phyloP scores from a whole-genome alignment of 2,888 invertebrate species.

The Mamestra brassicae region DNA sequence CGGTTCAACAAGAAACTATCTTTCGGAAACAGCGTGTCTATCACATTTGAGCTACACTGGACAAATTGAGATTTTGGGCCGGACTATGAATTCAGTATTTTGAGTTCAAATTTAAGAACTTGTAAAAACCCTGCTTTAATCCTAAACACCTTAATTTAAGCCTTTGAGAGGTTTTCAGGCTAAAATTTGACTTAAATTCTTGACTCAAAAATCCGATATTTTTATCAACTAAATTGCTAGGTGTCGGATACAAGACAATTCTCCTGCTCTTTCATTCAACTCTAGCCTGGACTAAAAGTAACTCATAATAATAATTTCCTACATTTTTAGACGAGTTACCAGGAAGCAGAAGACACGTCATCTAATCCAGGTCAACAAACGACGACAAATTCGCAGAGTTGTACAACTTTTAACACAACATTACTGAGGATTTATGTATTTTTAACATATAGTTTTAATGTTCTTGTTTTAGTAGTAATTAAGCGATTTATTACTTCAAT shows the following conservation, averaged over 20 bases:
- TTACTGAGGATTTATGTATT: conserved; percentile 53
- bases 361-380: conserved; percentile 62
- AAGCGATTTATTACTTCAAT: conserved; percentile 26
- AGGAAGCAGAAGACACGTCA: conserved; percentile 54
- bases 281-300: conserved; percentile 19
- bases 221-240: too few relatives aligned
- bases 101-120: not conserved
- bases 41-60: not conserved
- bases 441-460: conserved; percentile 38
- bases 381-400: conserved; percentile 60
- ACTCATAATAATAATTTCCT: conserved; percentile 33
- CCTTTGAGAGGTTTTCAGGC: not conserved
- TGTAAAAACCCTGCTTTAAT: not conserved
- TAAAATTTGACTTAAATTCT: too few relatives aligned
- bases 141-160: too few relatives aligned
- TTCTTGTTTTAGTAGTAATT: conserved; percentile 42
- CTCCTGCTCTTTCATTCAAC: conserved; percentile 23
- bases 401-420: conserved; percentile 59
- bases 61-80: not conserved
- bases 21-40: not conserved
- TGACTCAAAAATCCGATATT: too few relatives aligned
- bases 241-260: not conserved
- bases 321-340: conserved; percentile 53
- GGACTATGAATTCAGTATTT: not conserved
- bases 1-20: not conserved